Evolutionary conservation across 2,113 vertebrate genomes (phyloP), one percentile per base, ranked within the genome.

Genomic region (Aphyosemion australe): DNA sequence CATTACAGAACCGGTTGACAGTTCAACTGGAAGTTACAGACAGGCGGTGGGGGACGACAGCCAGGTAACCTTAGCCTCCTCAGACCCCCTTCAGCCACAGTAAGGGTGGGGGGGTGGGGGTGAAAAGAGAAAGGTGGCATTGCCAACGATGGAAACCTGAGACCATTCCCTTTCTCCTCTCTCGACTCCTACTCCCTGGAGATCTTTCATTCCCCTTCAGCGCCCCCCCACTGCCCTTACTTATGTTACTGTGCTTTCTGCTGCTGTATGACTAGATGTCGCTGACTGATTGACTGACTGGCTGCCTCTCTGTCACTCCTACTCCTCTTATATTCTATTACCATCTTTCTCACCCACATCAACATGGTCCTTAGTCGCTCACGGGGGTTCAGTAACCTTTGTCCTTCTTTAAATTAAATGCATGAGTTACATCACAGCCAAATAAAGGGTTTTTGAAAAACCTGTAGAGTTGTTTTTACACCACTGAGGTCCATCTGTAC

Each of bases 51-150:
- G 83, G 74, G 76, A 75, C 60, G 52, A 58, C 66, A 80, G 81
- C 59, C 66, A 61, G 78, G 90, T 91, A 92, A 92, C 83, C 54
- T 69, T 80, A 93, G 84, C 82, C 77, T 77, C 68, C 75, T 65
- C 78, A 55, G 78, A 77, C 88, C 79, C 87, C 76, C 83, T 67
- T 74, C 81, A 70, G 79, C 68, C 49, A 65, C 80, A 69, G 73
- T 61, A 76, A 69, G 61, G 42, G 82, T 66, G 58, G 49, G 11
- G 49, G 11, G 11, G 37, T 39, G 60, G 5, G 18, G 32, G 60
- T 69, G 73, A 74, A 49, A 61, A 75, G 57, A 80, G 72, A 82
- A 84, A 81, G 76, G 75, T 79, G 79, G 68, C 69, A 80, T 12
- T 57, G 78, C 69, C 65, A 69, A 75, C 55, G 62, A 68, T 20